phyloP scores from a whole-genome alignment of 2,888 invertebrate species.

The Lutraria lutraria region DNA sequence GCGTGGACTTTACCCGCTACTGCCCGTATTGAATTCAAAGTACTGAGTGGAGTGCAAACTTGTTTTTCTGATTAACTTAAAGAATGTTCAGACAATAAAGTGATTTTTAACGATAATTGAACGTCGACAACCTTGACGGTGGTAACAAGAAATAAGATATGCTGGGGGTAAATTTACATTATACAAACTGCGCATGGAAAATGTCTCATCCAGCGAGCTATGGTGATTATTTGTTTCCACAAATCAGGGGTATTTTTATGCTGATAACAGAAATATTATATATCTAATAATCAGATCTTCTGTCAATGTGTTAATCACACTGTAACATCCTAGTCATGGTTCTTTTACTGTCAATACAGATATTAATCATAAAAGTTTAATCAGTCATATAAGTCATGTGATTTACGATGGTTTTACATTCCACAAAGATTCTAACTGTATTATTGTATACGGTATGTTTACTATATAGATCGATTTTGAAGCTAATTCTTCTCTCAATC shows the following conservation, averaged over 20 bases:
- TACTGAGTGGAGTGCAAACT: too few relatives aligned
- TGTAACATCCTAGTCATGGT: background rate
- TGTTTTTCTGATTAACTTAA: too few relatives aligned
- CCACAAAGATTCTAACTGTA: background rate
- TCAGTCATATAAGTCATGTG: background rate
- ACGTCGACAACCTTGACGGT: too few relatives aligned
- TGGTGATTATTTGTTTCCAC: background rate
- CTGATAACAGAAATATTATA: background rate
- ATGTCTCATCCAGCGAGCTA: background rate
- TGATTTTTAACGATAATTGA: too few relatives aligned
- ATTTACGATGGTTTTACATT: constrained; percentile 8
- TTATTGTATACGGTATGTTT: background rate
- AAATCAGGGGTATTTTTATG: background rate
- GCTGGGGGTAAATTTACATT: background rate
- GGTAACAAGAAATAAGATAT: too few relatives aligned
- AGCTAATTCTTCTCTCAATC: background rate
- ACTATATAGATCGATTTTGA: background rate
- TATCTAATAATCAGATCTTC: background rate
- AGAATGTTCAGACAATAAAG: too few relatives aligned
- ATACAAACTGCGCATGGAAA: background rate
- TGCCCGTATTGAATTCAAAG: background rate
- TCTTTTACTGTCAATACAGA: background rate
- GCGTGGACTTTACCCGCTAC: background rate
- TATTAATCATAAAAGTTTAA: background rate
- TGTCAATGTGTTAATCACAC: background rate